Evolutionary conservation across 2,797 vertebrate genomes (phyloP), one percentile per base, ranked within the genome.

Genomic region (Ptychadena robeensis): DNA sequence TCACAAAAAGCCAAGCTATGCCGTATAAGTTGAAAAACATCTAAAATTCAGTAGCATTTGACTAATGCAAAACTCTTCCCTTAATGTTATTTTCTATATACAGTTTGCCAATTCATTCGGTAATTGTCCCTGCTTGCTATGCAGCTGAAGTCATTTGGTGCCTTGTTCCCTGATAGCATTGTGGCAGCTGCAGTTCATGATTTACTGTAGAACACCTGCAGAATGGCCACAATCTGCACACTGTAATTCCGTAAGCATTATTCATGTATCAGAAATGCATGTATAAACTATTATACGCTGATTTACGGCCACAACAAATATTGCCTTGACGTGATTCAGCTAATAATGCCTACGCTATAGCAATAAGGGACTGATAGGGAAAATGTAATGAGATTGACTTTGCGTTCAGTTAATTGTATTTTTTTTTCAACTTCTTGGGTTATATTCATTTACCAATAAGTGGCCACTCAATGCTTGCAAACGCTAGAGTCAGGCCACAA

Each of bases 151-250:
- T 81, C 75, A 85, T 64, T 77, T 81, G 72, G 76, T 53, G 73
- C 35, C 82, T 63, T 73, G 75, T 81, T 87, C 30, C 27, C 32
- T 73, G 40, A 31, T 31, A 1, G n/a, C 82, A 53, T 28, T 0
- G 8, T 61, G 78, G 85, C 86, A 90, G 86, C 86, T 90, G 89
- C 85, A 86, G 86, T 87, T 87, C 85, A 86, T 38, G 81, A 84
- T 82, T 88, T 86, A 40, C 75, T 87, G 87, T 83, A 86, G 85
- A 89, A 82, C 82, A 85, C 85, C 87, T 87, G 88, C 88, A 86
- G 70, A 75, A 83, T 80, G 67, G 61, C 77, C 11, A 84, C 80
- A 79, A 67, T 64, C 85, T 32, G 12, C 34, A 0, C 44, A 79
- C 74, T 59, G 69, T 78, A 48, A 40, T 27, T 70, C 82, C 71